Percentiles rank a stretch among this genome's conserved stretches.
Evolutionary conservation across 2,888 invertebrate genomes (phyloP).

Genomic region (Oithona nana): DNA sequence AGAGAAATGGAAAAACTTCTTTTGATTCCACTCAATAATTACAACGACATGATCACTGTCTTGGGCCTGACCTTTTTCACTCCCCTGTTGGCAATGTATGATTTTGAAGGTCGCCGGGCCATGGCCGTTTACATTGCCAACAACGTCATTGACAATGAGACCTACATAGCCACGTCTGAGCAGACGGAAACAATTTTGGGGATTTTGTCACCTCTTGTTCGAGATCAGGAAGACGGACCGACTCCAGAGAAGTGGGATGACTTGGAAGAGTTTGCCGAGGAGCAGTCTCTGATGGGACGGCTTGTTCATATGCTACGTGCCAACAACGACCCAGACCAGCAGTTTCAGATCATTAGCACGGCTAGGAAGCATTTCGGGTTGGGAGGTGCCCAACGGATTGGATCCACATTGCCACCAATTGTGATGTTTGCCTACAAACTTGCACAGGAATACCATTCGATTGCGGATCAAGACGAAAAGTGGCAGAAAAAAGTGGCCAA

Average conservation of each 20-base stretch:
- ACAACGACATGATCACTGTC: slow-evolving; percentile 72
- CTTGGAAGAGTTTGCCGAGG: slow-evolving; percentile 87
- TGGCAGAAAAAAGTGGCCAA: slow-evolving; percentile 98
- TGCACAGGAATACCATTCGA: not conserved
- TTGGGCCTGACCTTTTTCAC: slow-evolving; percentile 70
- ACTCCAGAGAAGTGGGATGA: slow-evolving; percentile 43
- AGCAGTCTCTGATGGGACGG: slow-evolving; percentile 30
- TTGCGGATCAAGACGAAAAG: slow-evolving; percentile 46
- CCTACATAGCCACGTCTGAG: slow-evolving; percentile 64
- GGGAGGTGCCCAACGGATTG: slow-evolving; percentile 74
- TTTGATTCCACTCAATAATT: slow-evolving; percentile 83
- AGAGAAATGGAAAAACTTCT: slow-evolving; percentile 79
- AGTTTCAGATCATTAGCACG: slow-evolving; percentile 70
- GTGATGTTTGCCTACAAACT: slow-evolving; percentile 74
- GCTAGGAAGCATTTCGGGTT: slow-evolving; percentile 70
- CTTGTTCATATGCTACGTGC: slow-evolving; percentile 57
- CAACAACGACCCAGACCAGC: slow-evolving; percentile 59
- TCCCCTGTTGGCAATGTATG: slow-evolving; percentile 64
- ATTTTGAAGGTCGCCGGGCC: slow-evolving; percentile 54
- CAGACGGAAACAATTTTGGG: slow-evolving; percentile 59
- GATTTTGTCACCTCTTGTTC: slow-evolving; percentile 65
- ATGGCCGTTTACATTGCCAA: slow-evolving; percentile 72
- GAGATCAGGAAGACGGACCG: slow-evolving; percentile 58
- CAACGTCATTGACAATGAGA: slow-evolving; percentile 76
- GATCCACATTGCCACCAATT: slow-evolving; percentile 77